Evolutionary conservation across 2,797 vertebrate genomes (phyloP), one percentile per base, ranked within the genome.

Genomic region (Phoeniculus purpureus): DNA sequence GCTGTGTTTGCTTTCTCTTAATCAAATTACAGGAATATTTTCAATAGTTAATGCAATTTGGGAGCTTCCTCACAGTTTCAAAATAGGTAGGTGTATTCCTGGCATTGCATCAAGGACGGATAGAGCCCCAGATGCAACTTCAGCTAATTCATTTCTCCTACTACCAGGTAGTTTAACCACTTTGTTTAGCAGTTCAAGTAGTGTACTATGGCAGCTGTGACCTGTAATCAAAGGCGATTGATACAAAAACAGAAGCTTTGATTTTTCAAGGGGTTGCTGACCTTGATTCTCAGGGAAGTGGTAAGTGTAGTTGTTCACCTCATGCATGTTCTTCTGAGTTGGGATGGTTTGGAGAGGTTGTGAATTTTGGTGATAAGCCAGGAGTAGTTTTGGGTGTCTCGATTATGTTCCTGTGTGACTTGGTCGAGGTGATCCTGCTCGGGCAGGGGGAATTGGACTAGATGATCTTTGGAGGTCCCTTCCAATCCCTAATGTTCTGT

Each of bases 141-240:
- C 23, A 66, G 26, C 29, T 67, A 60, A 40, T 0, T 0, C 8
- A 4, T 70, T 51, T 81, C n/a, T 78, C 27, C 3, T 66, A 1
- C 48, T 76, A 20, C 40, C 12, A 20, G 22, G 17, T 84, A 43
- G 61, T 27, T 37, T 15, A 71, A 64, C 29, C 1, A 1, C 61
- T 79, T 79, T 22, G 22, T 66, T 55, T 54, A 74, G 23, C 21
- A 25, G 20, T 47, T 64, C 26, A 47, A 85, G 25, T 84, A 31
- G 18, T 15, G 48, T 51, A 16, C 18, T 0, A 0, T 50, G 27
- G 70, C 60, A 50, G 20, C 17, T 58, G 34, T 71, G 85, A 71
- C 31, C 29, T 8, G 8, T 71, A 54, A 58, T 67, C 52, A 61
- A 27, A 71, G 37, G 18, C 14, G 70, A 50, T 43, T 62, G 34